Evolutionary conservation across 2,797 vertebrate genomes (phyloP).

Genomic region (Bradypus variegatus): DNA sequence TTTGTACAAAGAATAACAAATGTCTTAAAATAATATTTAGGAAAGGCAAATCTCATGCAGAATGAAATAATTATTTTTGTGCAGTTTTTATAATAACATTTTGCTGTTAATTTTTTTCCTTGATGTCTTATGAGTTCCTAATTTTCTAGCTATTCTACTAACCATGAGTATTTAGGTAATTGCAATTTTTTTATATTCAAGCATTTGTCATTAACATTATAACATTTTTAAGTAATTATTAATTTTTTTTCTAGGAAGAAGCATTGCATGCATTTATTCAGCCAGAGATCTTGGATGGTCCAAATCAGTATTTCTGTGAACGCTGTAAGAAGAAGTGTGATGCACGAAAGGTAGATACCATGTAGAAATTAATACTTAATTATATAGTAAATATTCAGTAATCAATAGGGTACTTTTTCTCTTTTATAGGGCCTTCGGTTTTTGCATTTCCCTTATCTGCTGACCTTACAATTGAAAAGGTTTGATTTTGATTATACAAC

Average conservation of each 20-base stretch:
- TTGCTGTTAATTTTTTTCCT: background rate
- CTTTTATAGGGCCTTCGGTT: conserved; percentile 89
- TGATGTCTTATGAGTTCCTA: conserved; percentile 20
- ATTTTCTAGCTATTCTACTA: conserved; percentile 27
- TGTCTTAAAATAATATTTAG: conserved; percentile 6
- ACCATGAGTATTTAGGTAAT: background rate
- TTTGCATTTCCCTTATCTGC: conserved; percentile 95
- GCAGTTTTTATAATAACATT: conserved; percentile 32
- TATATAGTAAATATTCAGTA: conserved; percentile 34
- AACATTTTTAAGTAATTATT: conserved; percentile 45
- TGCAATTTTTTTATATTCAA: conserved; percentile 23
- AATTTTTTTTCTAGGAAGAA: conserved; percentile 85
- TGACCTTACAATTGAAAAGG: conserved; percentile 95
- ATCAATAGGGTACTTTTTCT: conserved; percentile 33
- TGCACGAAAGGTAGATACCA: conserved; percentile 88
- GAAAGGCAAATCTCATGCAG: conserved; percentile 36
- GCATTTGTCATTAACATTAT: conserved; percentile 8
- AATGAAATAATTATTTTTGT: conserved; percentile 35
- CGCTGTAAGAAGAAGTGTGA: conserved; percentile 99
- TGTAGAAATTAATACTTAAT: background rate
- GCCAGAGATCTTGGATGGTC: conserved; percentile 95
- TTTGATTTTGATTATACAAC: conserved; percentile 99
- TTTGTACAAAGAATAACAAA: conserved; percentile 59
- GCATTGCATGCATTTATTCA: conserved; percentile 98
- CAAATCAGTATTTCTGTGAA: conserved; percentile 99